Conservation (phyloP, 1,140 invertebrate genomes). For the Phymastichus coffea region DNA sequence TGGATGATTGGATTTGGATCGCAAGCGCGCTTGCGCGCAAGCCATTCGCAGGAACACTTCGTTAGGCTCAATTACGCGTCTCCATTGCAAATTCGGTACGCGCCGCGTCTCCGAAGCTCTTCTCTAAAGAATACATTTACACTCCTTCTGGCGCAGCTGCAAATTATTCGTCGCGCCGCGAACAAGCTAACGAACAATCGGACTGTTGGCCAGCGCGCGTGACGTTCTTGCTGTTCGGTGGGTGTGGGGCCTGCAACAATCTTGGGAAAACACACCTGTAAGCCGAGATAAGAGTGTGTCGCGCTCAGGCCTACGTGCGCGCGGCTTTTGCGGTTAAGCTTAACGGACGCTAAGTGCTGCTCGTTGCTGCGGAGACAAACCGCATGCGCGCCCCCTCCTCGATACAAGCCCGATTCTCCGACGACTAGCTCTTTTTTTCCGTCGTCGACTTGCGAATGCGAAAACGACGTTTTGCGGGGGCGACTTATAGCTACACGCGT, state of each 20-base stretch:
- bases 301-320: neutral
- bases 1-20: slow-evolving; percentile 57
- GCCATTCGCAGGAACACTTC: slow-evolving; percentile 42
- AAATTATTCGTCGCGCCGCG: too few species aligned
- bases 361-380: slow-evolving; percentile 26
- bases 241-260: slow-evolving; percentile 22
- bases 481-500: too few species aligned
- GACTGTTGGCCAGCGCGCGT: too few species aligned
- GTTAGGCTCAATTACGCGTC: slow-evolving; percentile 50
- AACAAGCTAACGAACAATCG: too few species aligned
- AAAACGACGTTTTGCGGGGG: neutral
- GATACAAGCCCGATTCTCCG: too few species aligned
- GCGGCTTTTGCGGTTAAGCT: slow-evolving; percentile 5
- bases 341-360: slow-evolving; percentile 28
- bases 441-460: too few species aligned
- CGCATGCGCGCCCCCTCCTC: neutral
- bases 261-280: slow-evolving; percentile 29
- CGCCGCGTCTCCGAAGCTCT: too few species aligned
- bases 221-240: too few species aligned
- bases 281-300: neutral
- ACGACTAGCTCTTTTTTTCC: too few species aligned
- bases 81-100: neutral
- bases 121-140: too few species aligned
- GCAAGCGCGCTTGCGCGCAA: slow-evolving; percentile 38
- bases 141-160: too few species aligned